These are phyloP conservation scores for Noctuana brunneofusca DNA, from an alignment of 2,888 invertebrate genomes.

Conservation along the genomic window DNA sequence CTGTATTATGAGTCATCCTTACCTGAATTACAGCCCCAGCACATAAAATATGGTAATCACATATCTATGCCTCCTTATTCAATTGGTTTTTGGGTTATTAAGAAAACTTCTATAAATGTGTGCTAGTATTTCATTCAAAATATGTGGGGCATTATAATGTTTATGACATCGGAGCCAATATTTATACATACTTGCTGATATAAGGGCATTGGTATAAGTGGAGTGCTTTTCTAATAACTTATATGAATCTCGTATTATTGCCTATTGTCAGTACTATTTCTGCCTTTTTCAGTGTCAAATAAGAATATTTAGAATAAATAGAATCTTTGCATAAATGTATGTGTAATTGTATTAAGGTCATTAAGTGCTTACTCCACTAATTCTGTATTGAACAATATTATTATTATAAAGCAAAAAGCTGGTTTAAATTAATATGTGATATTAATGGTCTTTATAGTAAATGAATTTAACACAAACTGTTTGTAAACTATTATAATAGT, in stretches of 20 bases:
- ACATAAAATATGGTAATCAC: conserved; percentile 67
- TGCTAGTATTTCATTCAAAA: conserved; percentile 46
- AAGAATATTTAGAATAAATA: not conserved
- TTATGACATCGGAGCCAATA: too few species aligned
- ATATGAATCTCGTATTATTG: not conserved
- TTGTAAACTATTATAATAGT: not conserved
- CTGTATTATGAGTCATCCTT: conserved; percentile 77
- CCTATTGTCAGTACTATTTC: not conserved
- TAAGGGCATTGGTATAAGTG: not conserved
- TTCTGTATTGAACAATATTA: not conserved
- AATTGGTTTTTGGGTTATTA: conserved; percentile 85
- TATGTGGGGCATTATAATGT: not conserved
- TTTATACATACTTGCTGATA: not conserved
- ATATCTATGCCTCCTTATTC: conserved; percentile 84
- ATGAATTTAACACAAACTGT: not conserved
- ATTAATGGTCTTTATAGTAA: not conserved
- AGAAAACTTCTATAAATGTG: conserved; percentile 69
- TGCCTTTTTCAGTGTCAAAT: not conserved
- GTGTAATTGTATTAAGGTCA: not conserved
- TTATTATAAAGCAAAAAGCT: not conserved
- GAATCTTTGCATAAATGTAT: not conserved
- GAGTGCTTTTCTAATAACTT: not conserved
- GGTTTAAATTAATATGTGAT: not conserved
- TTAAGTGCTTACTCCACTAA: not conserved
- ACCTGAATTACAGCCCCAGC: conserved; percentile 79